Conservation (phyloP, 2,113 vertebrate genomes). For the Colinus virginianus region DNA sequence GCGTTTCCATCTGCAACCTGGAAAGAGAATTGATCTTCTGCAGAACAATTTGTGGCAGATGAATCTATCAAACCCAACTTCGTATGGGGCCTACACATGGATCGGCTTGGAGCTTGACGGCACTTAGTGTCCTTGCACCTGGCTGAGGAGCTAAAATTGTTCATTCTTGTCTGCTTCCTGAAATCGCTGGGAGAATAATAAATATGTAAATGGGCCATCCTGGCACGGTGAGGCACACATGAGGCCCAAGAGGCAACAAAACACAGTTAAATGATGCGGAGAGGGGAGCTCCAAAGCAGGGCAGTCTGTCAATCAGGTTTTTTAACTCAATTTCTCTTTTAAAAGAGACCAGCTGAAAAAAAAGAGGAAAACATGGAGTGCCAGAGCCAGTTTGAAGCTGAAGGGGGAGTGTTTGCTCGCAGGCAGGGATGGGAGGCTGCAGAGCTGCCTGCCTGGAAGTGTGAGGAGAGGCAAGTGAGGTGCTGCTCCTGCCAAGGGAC, state of each 20-base stretch:
- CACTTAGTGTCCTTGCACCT: neutral
- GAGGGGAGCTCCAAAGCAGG: neutral
- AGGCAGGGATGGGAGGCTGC: neutral
- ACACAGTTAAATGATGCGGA: neutral
- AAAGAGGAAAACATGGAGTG: neutral
- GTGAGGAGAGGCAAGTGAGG: neutral
- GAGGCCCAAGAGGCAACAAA: neutral
- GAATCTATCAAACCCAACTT: neutral
- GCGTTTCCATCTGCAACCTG: neutral
- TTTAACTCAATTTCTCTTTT: neutral
- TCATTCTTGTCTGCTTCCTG: neutral
- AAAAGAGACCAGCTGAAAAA: neutral
- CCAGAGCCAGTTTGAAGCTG: neutral
- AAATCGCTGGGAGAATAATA: neutral
- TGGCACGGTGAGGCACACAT: accelerated
- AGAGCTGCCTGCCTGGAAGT: neutral
- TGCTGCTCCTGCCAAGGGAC: neutral
- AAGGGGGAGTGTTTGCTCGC: neutral
- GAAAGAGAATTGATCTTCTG: neutral
- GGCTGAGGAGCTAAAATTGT: neutral
- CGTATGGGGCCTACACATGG: accelerated
- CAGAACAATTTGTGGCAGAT: neutral
- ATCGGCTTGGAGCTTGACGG: neutral
- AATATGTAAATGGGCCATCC: neutral
- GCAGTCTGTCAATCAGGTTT: neutral